Evolutionary conservation across 2,797 vertebrate genomes (phyloP).

Genomic region (Fistularia commersonii): DNA sequence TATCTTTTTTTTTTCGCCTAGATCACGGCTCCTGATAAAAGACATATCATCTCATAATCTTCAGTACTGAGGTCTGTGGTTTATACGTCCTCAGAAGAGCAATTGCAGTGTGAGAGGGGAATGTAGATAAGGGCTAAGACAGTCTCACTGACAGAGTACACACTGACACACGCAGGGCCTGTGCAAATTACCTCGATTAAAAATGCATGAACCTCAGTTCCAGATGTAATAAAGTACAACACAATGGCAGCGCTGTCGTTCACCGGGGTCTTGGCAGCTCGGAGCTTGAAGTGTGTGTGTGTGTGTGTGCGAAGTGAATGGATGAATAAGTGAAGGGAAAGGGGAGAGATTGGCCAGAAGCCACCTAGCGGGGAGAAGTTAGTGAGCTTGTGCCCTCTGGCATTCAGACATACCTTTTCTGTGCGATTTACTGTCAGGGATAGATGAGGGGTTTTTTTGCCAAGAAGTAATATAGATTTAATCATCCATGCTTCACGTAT

Average conservation of each 20-base stretch:
- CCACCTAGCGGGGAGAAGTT: constrained; percentile 42
- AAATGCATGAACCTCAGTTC: constrained; percentile 76
- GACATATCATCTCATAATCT: constrained; percentile 49
- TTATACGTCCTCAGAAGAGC: constrained; percentile 49
- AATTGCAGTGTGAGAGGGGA: constrained; percentile 39
- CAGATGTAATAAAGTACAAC: constrained; percentile 75
- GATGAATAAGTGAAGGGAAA: constrained; percentile 5
- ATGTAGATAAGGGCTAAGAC: constrained; percentile 52
- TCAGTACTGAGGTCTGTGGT: constrained; percentile 31
- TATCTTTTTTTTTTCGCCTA: constrained; percentile 10
- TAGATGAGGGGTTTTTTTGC: no score
- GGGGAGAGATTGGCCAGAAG: constrained; percentile 12
- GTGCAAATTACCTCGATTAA: constrained; percentile 77
- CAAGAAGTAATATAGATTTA: no score
- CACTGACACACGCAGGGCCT: constrained; percentile 45
- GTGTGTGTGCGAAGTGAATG: constrained; percentile 14
- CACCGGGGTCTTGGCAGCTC: constrained; percentile 45
- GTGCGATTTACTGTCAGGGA: constrained; percentile 7
- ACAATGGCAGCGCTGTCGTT: constrained; percentile 55
- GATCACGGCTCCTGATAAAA: constrained; percentile 38
- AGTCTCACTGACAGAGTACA: constrained; percentile 45
- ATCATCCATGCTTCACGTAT: no score
- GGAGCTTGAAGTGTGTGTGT: constrained; percentile 19
- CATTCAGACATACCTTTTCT: constrained; percentile 9
- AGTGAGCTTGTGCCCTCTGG: constrained; percentile 32